Conservation (phyloP, 2,888 invertebrate species). For the Adelognathus sp. region DNA sequence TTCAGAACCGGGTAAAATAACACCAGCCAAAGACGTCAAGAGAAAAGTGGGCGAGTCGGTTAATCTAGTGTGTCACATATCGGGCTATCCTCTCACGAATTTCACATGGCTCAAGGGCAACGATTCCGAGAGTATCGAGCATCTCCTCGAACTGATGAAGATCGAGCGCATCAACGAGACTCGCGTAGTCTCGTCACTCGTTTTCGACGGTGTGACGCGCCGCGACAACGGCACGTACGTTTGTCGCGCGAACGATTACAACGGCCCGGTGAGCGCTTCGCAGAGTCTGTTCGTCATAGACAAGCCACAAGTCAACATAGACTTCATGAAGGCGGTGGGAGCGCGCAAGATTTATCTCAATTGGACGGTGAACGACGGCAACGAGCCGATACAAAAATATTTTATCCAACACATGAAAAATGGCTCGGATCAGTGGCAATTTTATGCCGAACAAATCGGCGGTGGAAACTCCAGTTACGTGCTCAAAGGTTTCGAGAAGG, state of each 20-base stretch:
- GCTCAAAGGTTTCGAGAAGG: conserved; percentile 85
- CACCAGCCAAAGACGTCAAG: conserved; percentile 81
- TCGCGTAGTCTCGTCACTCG: conserved; percentile 84
- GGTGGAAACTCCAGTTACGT: conserved; percentile 87
- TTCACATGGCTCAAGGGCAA: conserved; percentile 85
- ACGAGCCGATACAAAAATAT: conserved; percentile 86
- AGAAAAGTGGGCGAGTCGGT: conserved; percentile 83
- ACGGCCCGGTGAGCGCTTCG: conserved; percentile 81
- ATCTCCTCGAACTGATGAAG: conserved; percentile 77
- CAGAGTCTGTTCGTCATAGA: conserved; percentile 85
- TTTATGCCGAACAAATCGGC: conserved; percentile 84
- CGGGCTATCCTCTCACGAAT: conserved; percentile 84
- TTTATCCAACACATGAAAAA: conserved; percentile 83
- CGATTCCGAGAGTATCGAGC: conserved; percentile 79
- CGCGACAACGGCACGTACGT: conserved; percentile 89
- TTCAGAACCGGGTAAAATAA: conserved; percentile 82
- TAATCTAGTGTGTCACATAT: conserved; percentile 83
- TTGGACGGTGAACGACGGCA: conserved; percentile 91
- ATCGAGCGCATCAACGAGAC: conserved; percentile 83
- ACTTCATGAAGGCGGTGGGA: conserved; percentile 89
- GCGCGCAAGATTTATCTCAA: conserved; percentile 89
- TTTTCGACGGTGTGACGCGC: conserved; percentile 84
- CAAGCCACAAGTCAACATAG: conserved; percentile 87
- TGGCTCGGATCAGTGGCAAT: conserved; percentile 83
- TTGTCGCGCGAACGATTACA: conserved; percentile 76